Evolutionary conservation across 2,113 vertebrate species (phyloP).

Genomic region (Coracopsis vasa): DNA sequence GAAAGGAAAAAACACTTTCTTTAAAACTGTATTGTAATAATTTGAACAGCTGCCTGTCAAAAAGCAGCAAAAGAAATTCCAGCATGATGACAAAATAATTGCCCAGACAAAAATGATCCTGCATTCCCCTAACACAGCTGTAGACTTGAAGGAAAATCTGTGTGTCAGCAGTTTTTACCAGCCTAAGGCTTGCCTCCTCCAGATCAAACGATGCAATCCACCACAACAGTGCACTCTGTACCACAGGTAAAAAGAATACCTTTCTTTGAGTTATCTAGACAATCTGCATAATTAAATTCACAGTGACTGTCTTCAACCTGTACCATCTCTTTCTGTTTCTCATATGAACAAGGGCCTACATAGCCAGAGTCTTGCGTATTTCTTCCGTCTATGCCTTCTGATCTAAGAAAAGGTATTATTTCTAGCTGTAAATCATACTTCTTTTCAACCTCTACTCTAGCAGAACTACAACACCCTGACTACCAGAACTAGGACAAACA

Average conservation of each 20-base stretch:
- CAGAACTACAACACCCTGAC: background rate
- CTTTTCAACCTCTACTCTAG: background rate
- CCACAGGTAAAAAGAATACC: background rate
- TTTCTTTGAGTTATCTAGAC: background rate
- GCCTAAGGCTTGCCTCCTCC: background rate
- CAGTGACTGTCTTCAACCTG: background rate
- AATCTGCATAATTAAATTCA: background rate
- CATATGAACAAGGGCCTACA: background rate
- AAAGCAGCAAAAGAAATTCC: background rate
- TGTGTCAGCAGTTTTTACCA: background rate
- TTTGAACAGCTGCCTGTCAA: background rate
- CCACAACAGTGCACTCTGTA: background rate
- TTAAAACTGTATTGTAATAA: background rate
- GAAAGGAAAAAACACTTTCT: background rate
- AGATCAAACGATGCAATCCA: background rate
- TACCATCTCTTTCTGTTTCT: background rate
- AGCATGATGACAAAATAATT: background rate
- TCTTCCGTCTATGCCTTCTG: background rate
- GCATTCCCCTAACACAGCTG: background rate
- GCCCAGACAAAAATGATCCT: background rate
- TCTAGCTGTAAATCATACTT: background rate
- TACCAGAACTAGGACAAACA: background rate
- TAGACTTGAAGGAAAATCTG: background rate
- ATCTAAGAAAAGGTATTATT: background rate
- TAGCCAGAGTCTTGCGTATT: background rate